A percentile compares a stretch with the other conserved stretches of the same genome.
These are phyloP conservation scores for Synchiropus splendidus DNA, from an alignment of 2,113 vertebrate genomes.

Conservation along the genomic window DNA sequence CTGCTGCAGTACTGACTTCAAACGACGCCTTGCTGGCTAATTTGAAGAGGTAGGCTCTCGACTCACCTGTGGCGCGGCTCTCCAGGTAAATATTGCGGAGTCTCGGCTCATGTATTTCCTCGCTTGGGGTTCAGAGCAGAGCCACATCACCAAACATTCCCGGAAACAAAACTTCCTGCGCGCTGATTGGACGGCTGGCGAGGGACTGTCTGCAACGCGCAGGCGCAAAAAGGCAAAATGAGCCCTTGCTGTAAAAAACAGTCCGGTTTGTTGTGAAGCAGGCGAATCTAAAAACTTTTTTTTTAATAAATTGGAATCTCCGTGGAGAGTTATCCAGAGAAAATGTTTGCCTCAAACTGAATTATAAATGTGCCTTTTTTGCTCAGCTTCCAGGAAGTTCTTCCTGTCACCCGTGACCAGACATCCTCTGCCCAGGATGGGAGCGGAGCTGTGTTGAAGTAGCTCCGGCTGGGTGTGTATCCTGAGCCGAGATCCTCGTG, in stretches of 20 bases:
- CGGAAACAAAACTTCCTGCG: slow-evolving; percentile 60
- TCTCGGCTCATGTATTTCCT: slow-evolving; percentile 49
- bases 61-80: slow-evolving; percentile 52
- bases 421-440: neutral
- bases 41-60: neutral
- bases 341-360: too few relatives aligned
- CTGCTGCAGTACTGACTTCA: neutral
- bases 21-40: slow-evolving; percentile 4
- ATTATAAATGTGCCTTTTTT: too few relatives aligned
- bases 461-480: too few relatives aligned
- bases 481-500: too few relatives aligned
- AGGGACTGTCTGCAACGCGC: slow-evolving; percentile 41
- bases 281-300: neutral
- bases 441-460: too few relatives aligned
- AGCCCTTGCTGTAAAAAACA: neutral
- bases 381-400: too few relatives aligned
- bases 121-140: slow-evolving; percentile 54
- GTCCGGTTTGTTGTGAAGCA: too few relatives aligned
- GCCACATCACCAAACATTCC: slow-evolving; percentile 75
- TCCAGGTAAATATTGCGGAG: slow-evolving; percentile 12
- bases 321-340: too few relatives aligned
- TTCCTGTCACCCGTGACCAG: too few relatives aligned
- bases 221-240: slow-evolving; percentile 15
- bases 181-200: slow-evolving; percentile 55
- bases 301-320: too few relatives aligned